Evolutionary conservation across 2,113 vertebrate species (phyloP).

Genomic region (Nyctibius bracteatus): DNA sequence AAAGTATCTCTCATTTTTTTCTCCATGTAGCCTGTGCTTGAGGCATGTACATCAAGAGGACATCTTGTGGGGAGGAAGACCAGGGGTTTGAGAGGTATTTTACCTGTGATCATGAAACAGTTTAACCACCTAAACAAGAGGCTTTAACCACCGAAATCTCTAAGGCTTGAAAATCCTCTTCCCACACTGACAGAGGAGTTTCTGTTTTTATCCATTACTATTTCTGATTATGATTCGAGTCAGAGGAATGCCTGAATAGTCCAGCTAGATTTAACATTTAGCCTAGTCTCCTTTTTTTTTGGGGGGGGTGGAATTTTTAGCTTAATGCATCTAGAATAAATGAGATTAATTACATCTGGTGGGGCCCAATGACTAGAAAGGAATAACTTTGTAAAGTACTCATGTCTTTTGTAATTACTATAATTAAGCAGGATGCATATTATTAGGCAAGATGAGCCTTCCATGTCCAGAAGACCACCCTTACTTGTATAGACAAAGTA

Average conservation of each 20-base stretch:
- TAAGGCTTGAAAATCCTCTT: neutral
- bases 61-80: neutral
- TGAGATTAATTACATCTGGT: accelerated
- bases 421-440: neutral
- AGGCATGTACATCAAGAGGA: neutral
- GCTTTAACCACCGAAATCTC: neutral
- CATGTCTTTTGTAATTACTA: neutral
- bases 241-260: neutral
- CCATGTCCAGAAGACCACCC: neutral
- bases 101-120: neutral
- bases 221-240: neutral
- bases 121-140: neutral
- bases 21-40: neutral
- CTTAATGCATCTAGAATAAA: neutral
- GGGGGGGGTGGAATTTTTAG: neutral
- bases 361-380: neutral
- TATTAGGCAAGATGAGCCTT: neutral
- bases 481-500: neutral
- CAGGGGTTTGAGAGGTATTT: neutral
- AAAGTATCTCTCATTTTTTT: neutral
- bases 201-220: neutral
- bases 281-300: neutral
- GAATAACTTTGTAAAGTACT: neutral
- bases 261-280: neutral
- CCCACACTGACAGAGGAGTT: neutral